Base-by-base conservation (phyloP, 2,797 vertebrate species). In the Argentina silus region DNA sequence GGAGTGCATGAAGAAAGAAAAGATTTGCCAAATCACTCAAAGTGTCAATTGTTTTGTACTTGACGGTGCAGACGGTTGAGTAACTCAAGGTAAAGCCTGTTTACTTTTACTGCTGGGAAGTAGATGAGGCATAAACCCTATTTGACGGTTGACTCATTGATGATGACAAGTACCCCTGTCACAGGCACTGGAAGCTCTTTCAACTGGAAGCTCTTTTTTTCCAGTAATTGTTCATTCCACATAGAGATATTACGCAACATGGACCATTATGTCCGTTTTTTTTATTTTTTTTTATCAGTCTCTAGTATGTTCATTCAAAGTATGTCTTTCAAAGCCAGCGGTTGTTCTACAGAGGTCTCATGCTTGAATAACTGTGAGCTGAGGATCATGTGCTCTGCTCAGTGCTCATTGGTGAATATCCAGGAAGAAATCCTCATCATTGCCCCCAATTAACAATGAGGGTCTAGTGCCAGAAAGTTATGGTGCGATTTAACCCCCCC, bases 401-500 rank as follows among this genome's bases (percentile, higher is more conserved):
- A 83, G 81, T 77, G 44, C 69, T 50, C 44, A 89, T 84, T 83
- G 71, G 80, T 83, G 78, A 78, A 77, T 61, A 8, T 23, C n/a
- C 45, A 19, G 84, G 75, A 83, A 87, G 81, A 79, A 68, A 82
- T 89, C 87, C 89, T 89, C 84, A 84, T 87, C 79, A 65, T 75
- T 89, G 84, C 81, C 86, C 85, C 84, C 87, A 91, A 91, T 93
- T 87, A 90, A 86, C 81, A 85, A 78, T 83, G 86, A 93, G 88
- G 85, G 81, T 88, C 72, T 77, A 89, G 83, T 59, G 70, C 77
- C 83, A 88, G 89, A 89, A 92, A 88, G 85, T 87, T 86, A 86
- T 88, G 83, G 92, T 90, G 90, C 77, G 79, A 91, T 91, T 91
- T 91, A 91, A 90, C 89, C 89, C 86, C 86, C 82, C 89, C 1